Conservation (phyloP, 2,797 vertebrate genomes). For the Tragelaphus eurycerus region DNA sequence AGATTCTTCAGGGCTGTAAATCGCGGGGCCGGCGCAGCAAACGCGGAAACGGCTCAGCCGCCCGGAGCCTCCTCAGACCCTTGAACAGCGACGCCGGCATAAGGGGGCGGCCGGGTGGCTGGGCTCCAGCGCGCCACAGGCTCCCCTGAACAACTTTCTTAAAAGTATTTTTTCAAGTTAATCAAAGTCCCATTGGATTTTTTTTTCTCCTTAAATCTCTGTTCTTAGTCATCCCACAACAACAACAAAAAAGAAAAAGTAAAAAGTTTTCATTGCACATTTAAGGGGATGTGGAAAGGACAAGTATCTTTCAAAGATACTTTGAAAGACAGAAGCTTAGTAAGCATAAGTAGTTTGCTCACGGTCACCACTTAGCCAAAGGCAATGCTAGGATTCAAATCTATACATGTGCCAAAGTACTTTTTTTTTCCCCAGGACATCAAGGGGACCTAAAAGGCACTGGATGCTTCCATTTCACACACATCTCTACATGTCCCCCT, state of each 20-base stretch:
- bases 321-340: background rate
- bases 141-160: background rate
- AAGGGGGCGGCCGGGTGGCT: too few relatives aligned
- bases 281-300: background rate
- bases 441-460: background rate
- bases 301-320: background rate
- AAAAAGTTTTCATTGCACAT: background rate
- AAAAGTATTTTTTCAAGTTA: conserved; percentile 16
- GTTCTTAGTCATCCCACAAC: background rate
- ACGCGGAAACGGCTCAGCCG: too few relatives aligned
- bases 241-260: background rate
- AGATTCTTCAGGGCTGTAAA: conserved; percentile 27
- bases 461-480: background rate
- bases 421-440: background rate
- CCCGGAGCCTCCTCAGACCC: too few relatives aligned
- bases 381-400: background rate
- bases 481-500: background rate
- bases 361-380: background rate
- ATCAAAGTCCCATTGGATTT: background rate
- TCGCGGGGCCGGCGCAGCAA: background rate
- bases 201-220: background rate
- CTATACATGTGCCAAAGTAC: background rate
- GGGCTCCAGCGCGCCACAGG: too few relatives aligned
- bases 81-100: too few relatives aligned
- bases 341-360: background rate